Evolutionary conservation across 2,888 invertebrate species (phyloP), one percentile per base, ranked within the genome.

Genomic region (Polydrusus cervinus): DNA sequence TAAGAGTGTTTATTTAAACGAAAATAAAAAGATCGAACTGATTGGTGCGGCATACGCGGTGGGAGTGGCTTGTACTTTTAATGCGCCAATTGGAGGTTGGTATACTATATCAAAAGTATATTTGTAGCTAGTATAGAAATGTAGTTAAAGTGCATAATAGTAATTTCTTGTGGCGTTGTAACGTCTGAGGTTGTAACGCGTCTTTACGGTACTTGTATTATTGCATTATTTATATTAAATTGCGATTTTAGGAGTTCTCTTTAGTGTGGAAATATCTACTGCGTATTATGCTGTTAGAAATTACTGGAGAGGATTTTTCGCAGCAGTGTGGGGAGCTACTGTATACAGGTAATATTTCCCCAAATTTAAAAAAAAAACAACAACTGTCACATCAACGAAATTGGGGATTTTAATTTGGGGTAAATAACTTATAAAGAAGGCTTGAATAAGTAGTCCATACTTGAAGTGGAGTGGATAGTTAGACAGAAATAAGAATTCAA

Each of bases 281-380:
- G 97, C 97, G 3, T 98, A 98, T 87, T 99, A 98, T 88, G 98
- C 98, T 2, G 97, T 98, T 0, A 90, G 98, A 71, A 98, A 98
- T 85, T 99, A 99, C 85, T 99, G 98, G 98, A 90, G 98, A 51
- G 98, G 98, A 0, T 99, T 99, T 88, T 98, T 98, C 86, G 95
- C 97, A 0, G 97, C 98, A 0, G 97, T 98, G 45, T 97, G 97
- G 88, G 97, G 97, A 72, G 98, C 98, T 14, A 95, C 97, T 45
- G 94, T 97, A 83, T 98, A 98, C 87, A 90, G 98, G 0, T 70
- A 72, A 70, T 11, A 57, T 57, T 55, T 53, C 5, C n/a, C n/a
- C n/a, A n/a, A n/a, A n/a, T n/a, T n/a, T n/a, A n/a, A n/a, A n/a
- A n/a, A n/a, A n/a, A n/a, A n/a, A n/a, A n/a, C n/a, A n/a, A n/a